Base-by-base conservation (phyloP, 2,888 invertebrate species). In the Parthenolecanium corni region DNA sequence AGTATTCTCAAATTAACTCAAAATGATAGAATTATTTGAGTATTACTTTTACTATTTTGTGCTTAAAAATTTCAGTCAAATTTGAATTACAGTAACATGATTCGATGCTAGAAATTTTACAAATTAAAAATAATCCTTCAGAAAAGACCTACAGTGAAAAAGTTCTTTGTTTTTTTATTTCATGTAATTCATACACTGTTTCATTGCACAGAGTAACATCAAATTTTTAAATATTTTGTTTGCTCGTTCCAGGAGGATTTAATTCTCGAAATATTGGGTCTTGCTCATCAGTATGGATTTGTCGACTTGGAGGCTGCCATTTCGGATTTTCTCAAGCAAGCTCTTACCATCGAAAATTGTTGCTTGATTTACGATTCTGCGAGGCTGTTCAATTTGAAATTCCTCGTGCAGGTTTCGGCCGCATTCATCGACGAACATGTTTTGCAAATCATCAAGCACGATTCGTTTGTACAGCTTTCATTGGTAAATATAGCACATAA, bases 241-340 rank as follows among this genome's bases (percentile, higher is more conserved):
- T 49, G 3, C 5, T 24, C n/a, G 44, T 57, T 47, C 25, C 58
- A 69, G 69, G 71, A 70, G 18, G 70, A 76, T 73, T 71, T 74
- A n/a, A 72, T 76, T 42, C 69, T 76, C 31, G 76, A 76, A 69
- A 79, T 84, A 54, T 74, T 86, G 18, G 94, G 67, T 40, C 78
- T 98, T 73, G 90, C 95, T 38, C 93, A 98, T 77, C 88, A 94
- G 73, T 98, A 94, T 77, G 94, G 94, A 65, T 95, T 98, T 76
- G 82, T 80, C 65, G 90, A 93, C 73, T 75, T 98, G 68, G 95
- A 97, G 78, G 77, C 82, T 0, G 85, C 94, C 25, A 89, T 98
- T 68, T 94, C 94, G 0, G 91, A 95, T 70, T 94, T 94, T 75
- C 77, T 98, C 68, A 83, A 89, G 67, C 89, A 91, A 72, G 84